Conservation (phyloP, 2,888 invertebrate genomes). For the Phyto melanocephala region DNA sequence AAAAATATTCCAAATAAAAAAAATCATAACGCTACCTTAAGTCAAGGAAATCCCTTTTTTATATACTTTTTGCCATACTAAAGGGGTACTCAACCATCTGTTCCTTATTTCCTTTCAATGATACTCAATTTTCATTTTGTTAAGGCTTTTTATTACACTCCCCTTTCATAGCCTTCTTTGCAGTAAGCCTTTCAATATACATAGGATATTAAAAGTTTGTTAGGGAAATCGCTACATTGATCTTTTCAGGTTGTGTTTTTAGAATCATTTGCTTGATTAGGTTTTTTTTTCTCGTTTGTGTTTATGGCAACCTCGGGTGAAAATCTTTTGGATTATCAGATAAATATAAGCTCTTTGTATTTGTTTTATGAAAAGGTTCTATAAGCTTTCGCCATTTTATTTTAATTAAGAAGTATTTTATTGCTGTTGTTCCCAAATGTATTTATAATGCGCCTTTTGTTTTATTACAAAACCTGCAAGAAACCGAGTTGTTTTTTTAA, state of each 20-base stretch:
- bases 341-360: neutral
- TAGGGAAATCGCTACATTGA: neutral
- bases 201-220: neutral
- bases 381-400: too few relatives aligned
- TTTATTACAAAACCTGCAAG: too few relatives aligned
- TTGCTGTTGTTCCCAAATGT: too few relatives aligned
- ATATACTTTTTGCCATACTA: neutral
- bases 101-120: neutral
- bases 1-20: neutral
- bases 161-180: neutral
- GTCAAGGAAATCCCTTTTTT: constrained; percentile 26
- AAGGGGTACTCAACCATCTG: neutral
- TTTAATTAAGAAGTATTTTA: too few relatives aligned
- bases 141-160: neutral
- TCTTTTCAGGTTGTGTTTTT: neutral
- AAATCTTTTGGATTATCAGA: neutral
- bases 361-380: too few relatives aligned
- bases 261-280: neutral
- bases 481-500: too few relatives aligned
- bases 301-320: neutral
- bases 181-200: neutral
- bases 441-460: too few relatives aligned
- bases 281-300: neutral
- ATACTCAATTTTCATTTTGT: neutral
- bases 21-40: neutral